Conservation (phyloP, 2,113 vertebrate species). For the Pluvialis apricaria region DNA sequence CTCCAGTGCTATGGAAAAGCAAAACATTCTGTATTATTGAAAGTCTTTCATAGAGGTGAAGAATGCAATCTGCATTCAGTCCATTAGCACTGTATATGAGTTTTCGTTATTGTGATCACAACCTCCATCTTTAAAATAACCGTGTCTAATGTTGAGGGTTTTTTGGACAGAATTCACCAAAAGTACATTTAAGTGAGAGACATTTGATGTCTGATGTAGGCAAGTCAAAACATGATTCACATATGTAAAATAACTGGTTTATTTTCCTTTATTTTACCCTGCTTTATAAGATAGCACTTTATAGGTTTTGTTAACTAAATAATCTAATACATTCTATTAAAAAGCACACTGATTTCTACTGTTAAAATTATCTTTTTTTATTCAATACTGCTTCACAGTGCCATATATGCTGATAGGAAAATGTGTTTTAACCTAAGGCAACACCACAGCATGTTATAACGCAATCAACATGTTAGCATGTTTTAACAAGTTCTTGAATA, state of each 20-base stretch:
- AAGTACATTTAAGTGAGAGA: not conserved
- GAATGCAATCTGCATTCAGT: not conserved
- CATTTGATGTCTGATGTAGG: not conserved
- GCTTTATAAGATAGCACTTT: not conserved
- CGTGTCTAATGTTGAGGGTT: fast-evolving
- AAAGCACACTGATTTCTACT: not conserved
- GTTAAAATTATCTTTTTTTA: not conserved
- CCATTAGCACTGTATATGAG: not conserved
- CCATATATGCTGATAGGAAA: not conserved
- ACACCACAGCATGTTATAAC: not conserved
- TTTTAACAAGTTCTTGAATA: not conserved
- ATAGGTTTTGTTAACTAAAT: not conserved
- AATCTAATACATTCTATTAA: not conserved
- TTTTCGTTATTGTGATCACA: not conserved
- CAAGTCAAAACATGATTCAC: not conserved
- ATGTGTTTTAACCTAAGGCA: not conserved
- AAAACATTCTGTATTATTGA: not conserved
- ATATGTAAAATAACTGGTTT: not conserved
- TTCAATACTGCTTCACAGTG: not conserved
- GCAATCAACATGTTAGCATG: not conserved
- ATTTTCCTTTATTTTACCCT: not conserved
- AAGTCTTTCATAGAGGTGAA: not conserved
- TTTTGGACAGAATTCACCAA: not conserved
- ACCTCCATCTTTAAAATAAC: not conserved
- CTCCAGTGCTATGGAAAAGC: not conserved